Percentiles rank a stretch among this genome's conserved stretches.
These are phyloP conservation scores for Caenorhabditis briggsae DNA, from an alignment of 1,140 invertebrate species.

Conservation along the genomic window DNA sequence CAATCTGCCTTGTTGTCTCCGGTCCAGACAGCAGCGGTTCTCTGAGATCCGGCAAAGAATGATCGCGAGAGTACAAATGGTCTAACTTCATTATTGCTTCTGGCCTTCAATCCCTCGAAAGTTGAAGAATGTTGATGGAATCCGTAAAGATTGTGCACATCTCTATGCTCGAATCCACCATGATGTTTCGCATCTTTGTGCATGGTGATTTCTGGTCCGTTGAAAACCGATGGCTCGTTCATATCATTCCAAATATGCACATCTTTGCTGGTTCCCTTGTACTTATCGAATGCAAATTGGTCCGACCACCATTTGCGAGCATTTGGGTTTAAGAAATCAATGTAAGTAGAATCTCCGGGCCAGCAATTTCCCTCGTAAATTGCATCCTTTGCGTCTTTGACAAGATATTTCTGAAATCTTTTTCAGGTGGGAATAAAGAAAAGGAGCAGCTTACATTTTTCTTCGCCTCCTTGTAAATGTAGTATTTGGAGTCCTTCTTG, in stretches of 20 bases:
- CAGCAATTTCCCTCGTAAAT: slow-evolving; percentile 97
- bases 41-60: slow-evolving; percentile 91
- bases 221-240: slow-evolving; percentile 99
- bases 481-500: slow-evolving; percentile 81
- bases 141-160: slow-evolving; percentile 96
- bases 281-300: slow-evolving; percentile 83
- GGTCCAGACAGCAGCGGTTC: slow-evolving; percentile 92
- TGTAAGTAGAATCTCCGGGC: slow-evolving; percentile 90
- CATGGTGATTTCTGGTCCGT: slow-evolving; percentile 87
- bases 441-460: slow-evolving; percentile 67
- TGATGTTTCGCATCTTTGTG: slow-evolving; percentile 84
- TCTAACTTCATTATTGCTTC: slow-evolving; percentile 83
- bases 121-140: slow-evolving; percentile 81
- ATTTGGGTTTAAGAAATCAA: slow-evolving; percentile 91
- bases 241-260: slow-evolving; percentile 99
- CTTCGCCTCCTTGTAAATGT: slow-evolving; percentile 85
- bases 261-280: slow-evolving; percentile 89
- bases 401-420: slow-evolving; percentile 75
- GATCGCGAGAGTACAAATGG: slow-evolving; percentile 93
- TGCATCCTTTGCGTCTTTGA: slow-evolving; percentile 83
- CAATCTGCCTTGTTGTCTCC: slow-evolving; percentile 97
- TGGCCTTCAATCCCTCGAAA: slow-evolving; percentile 85
- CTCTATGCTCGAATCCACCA: slow-evolving; percentile 90
- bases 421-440: neutral
- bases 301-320: slow-evolving; percentile 88